Conservation (phyloP, 2,888 invertebrate species). For the Thyatira batis region DNA sequence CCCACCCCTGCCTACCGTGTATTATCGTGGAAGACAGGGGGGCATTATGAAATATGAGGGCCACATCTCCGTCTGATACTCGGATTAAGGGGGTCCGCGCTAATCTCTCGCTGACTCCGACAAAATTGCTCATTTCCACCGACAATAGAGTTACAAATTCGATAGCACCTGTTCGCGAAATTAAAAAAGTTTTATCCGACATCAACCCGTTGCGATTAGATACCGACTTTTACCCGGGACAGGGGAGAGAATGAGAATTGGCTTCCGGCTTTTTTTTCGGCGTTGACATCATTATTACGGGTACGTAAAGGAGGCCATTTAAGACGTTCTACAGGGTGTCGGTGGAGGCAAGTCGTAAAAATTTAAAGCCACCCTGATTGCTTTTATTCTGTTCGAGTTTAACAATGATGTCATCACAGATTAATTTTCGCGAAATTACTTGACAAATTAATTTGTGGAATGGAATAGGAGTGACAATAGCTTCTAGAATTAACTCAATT, state of each 20-base stretch:
- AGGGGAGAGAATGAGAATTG: constrained; percentile 20
- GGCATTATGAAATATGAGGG: constrained; percentile 70
- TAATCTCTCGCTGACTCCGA: constrained; percentile 62
- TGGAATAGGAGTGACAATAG: constrained; percentile 31
- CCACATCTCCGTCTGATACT: constrained; percentile 53
- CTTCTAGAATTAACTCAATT: constrained; percentile 20
- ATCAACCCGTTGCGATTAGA: constrained; percentile 34
- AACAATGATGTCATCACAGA: constrained; percentile 24
- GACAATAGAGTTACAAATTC: constrained; percentile 54
- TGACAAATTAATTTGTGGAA: constrained; percentile 36
- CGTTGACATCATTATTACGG: constrained; percentile 4
- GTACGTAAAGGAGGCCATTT: not conserved
- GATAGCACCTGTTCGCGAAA: constrained; percentile 53
- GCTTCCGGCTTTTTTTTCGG: constrained; percentile 16
- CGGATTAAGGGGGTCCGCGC: constrained; percentile 54
- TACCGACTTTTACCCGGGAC: constrained; percentile 21
- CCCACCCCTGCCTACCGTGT: constrained; percentile 11
- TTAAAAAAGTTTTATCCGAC: constrained; percentile 52
- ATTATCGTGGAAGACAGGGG: constrained; percentile 36
- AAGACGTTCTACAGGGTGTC: not conserved
- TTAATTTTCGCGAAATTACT: constrained; percentile 10
- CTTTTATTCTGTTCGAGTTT: constrained; percentile 27
- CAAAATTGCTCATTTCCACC: constrained; percentile 57
- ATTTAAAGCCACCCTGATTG: constrained; percentile 10
- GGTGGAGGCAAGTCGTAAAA: constrained; percentile 1